Conservation (phyloP, 2,797 vertebrate species). For the Okamejei kenojei region DNA sequence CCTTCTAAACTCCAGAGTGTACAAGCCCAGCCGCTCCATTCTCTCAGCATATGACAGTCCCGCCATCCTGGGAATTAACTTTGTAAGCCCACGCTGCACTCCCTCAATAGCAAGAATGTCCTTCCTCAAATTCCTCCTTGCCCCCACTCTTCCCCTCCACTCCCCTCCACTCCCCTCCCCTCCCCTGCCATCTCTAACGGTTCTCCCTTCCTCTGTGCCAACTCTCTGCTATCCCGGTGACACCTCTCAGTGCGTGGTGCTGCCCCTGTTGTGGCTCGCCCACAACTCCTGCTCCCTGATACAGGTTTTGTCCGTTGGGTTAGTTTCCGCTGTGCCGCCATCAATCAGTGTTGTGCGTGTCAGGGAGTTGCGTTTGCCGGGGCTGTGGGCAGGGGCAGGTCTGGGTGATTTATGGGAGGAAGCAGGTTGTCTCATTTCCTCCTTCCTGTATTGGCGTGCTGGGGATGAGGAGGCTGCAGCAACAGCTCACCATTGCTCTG, state of each 20-base stretch:
- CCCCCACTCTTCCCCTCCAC: no score
- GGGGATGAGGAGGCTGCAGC: background rate
- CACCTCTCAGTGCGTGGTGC: background rate
- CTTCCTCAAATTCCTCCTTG: no score
- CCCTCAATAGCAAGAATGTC: no score
- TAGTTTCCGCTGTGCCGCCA: background rate
- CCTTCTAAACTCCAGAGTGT: no score
- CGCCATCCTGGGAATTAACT: no score
- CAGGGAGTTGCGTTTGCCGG: background rate
- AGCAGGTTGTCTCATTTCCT: constrained; percentile 26
- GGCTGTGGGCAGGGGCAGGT: background rate
- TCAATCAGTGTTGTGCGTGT: background rate
- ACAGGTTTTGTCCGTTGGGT: background rate
- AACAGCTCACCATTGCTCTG: background rate
- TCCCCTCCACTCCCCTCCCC: no score
- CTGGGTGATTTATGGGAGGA: background rate
- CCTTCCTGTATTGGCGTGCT: background rate
- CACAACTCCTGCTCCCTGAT: background rate
- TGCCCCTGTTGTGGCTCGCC: background rate
- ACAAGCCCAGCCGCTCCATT: no score
- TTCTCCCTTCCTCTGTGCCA: background rate
- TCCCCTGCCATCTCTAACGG: background rate
- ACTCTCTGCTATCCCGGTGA: background rate
- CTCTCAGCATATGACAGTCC: no score
- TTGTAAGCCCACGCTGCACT: no score